Base-by-base conservation (phyloP, 2,797 vertebrate species). In the Pempheris klunzingeri region DNA sequence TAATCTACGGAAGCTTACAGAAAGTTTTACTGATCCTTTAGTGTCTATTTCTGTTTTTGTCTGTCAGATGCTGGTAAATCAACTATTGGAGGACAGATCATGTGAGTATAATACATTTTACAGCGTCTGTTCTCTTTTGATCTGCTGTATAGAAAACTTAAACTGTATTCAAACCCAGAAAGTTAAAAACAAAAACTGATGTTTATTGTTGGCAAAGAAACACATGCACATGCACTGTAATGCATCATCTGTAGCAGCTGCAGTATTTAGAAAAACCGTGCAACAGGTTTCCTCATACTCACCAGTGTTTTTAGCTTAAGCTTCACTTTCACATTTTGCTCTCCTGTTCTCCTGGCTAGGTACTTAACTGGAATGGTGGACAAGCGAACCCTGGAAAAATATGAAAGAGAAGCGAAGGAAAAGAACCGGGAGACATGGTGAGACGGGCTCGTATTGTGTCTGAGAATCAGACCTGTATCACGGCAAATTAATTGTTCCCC, bases 401-500 rank as follows among this genome's bases (percentile, higher is more conserved):
- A 99, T 26, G 98, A 99, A 93, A 94, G 98, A 90, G 98, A 99
- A 96, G 98, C 98, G 30, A 99, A 99, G 93, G 98, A 99, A 86
- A 99, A 99, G 94, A 99, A 99, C 95, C 96, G 98, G 96, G 98
- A 99, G 96, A 99, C 98, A 67, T 99, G 98, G 98, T 99, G 95
- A 92, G 92, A 18, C 14, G 5, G 17, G 5, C 44, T 32, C 7
- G 9, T n/a, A 13, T 50, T 41, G 32, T 34, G 43, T 50, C 24
- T 36, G 6, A 53, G 43, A 69, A n/a, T n/a, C n/a, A n/a, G n/a
- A n/a, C n/a, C n/a, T 12, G 11, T 32, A 17, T 30, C 20, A 32
- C 39, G 26, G 44, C 12, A 34, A 39, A 57, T 39, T 39, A 39
- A n/a, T n/a, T n/a, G n/a, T n/a, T n/a, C n/a, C n/a, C n/a, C n/a